A percentile compares a stretch with the other conserved stretches of the same genome.
Evolutionary conservation across 1,140 invertebrate genomes (phyloP).

Genomic region (Zaprionus africanus): DNA sequence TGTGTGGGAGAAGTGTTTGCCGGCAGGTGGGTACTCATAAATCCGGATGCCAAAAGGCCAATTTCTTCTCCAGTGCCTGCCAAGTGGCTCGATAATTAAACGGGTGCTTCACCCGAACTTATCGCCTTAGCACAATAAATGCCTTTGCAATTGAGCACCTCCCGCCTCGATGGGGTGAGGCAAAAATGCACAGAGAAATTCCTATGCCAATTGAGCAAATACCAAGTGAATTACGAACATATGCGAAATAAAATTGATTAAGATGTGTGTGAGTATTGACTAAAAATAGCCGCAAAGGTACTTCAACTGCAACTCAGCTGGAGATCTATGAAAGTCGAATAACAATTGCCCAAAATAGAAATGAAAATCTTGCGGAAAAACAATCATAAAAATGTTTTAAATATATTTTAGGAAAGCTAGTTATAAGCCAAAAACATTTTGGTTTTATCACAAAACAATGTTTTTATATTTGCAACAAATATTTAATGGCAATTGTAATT

Average conservation of each 20-base stretch:
- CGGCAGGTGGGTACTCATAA: background rate
- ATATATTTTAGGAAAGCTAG: background rate
- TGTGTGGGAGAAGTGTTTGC: conserved; percentile 7
- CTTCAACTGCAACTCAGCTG: too few relatives aligned
- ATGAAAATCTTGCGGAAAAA: background rate
- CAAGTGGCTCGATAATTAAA: conserved; percentile 16
- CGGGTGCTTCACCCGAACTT: conserved; percentile 3
- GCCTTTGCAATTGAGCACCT: background rate
- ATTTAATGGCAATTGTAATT: too few relatives aligned
- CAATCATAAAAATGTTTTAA: background rate
- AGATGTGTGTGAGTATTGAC: background rate
- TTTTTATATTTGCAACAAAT: background rate
- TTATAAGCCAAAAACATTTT: background rate
- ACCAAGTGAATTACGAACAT: background rate
- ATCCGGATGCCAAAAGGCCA: conserved; percentile 1
- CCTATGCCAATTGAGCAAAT: background rate
- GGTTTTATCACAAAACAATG: background rate
- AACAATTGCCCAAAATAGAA: background rate
- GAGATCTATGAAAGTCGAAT: too few relatives aligned
- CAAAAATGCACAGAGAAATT: background rate
- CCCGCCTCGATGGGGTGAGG: background rate
- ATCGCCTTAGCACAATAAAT: background rate
- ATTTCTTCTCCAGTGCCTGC: background rate
- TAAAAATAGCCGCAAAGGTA: background rate
- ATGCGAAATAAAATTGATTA: background rate